Evolutionary conservation across 1,140 invertebrate species (phyloP).

Genomic region (Eurosta solidaginis): DNA sequence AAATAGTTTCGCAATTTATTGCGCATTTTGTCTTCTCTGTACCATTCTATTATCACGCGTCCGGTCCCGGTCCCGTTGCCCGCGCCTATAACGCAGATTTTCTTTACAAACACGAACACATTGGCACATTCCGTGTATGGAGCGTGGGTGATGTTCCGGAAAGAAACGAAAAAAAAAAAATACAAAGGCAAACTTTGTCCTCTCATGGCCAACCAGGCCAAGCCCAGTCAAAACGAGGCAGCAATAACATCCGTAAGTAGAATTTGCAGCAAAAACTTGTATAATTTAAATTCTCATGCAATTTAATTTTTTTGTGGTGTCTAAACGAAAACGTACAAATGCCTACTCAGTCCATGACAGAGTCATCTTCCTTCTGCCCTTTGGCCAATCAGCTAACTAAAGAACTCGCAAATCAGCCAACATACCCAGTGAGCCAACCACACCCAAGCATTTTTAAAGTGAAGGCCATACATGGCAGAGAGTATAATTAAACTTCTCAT

Average conservation of each 20-base stretch:
- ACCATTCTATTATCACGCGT: background rate
- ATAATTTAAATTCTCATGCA: background rate
- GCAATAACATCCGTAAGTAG: background rate
- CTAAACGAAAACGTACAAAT: background rate
- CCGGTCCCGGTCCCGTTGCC: background rate
- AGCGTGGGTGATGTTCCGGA: background rate
- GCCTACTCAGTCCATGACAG: background rate
- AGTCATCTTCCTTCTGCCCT: background rate
- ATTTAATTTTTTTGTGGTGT: background rate
- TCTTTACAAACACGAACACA: background rate
- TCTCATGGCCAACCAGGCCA: background rate
- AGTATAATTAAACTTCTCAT: background rate
- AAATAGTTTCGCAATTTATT: constrained; percentile 25
- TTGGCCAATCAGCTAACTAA: too few relatives aligned
- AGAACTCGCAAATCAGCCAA: too few relatives aligned
- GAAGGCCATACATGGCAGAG: background rate
- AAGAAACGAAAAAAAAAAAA: background rate
- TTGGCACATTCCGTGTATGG: background rate
- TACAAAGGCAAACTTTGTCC: too few relatives aligned
- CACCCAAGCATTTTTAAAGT: background rate
- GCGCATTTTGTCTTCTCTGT: background rate
- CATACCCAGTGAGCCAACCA: background rate
- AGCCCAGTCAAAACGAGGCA: background rate
- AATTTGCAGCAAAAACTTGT: background rate
- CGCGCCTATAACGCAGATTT: background rate